Evolutionary conservation across 2,888 invertebrate genomes (phyloP), one percentile per base, ranked within the genome.

Genomic region (Eristalinus sepulchralis): DNA sequence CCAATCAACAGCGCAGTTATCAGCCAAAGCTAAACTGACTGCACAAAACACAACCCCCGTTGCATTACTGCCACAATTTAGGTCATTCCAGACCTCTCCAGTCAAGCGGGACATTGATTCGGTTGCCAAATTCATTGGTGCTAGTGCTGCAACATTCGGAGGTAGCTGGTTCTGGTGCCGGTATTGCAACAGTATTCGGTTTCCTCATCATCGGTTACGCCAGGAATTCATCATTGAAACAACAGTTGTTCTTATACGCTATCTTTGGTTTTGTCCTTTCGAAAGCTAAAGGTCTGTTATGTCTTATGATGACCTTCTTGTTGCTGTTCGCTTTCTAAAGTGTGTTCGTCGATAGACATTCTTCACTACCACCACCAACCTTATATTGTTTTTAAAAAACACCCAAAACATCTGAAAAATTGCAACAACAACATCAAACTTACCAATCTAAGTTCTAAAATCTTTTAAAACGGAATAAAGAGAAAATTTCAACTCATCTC

Each of bases 81-180:
- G 97, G 93, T 95, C 95, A 93, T 96, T 98, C 95, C 97, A 97
- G 94, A 98, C 98, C 91, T 96, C 97, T 90, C 94, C 96, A 89
- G 95, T 97, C 90, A 95, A 96, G 90, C 96, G 97, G 93, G 99
- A 99, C 94, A 99, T 99, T 95, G 99, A 99, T 94, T 98, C 99
- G 89, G 99, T 99, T 92, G 99, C 99, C 93, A 99, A 99, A 95
- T 99, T 99, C 94, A 99, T 99, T 94, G 99, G 99, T 93, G 99
- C 99, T 94, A 99, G 99, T 93, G 99, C 99, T 92, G 99, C 99
- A 93, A 99, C 99, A 93, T 99, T 99, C 90, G n/a, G 99, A 99
- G 94, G 99, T 99, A 90, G 99, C 99, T 92, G 99, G 99, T 93
- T 99, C 97, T 94, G 99, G 98, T 94, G 95, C 98, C 94, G 99